phyloP scores from a whole-genome alignment of 2,888 invertebrate genomes.

The Griposia aprilina region DNA sequence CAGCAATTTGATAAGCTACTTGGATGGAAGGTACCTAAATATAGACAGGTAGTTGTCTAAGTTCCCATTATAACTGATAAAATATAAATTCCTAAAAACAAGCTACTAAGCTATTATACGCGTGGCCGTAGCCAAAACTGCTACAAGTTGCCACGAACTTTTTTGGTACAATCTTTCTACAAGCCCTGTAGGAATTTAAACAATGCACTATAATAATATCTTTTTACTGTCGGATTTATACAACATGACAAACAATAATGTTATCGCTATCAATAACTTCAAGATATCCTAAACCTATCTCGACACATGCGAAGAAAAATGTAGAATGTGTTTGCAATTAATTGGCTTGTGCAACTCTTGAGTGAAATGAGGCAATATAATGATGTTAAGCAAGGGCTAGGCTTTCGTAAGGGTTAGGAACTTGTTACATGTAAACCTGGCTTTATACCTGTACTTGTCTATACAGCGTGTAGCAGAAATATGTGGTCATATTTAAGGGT shows the following conservation, averaged over 20 bases:
- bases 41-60: not conserved
- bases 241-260: not conserved
- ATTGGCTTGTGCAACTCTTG: conserved; percentile 23
- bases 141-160: conserved; percentile 16
- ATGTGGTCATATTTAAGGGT: not conserved
- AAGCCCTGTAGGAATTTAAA: not conserved
- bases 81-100: not conserved
- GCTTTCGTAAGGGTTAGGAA: conserved; percentile 46
- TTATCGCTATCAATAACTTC: conserved; percentile 25
- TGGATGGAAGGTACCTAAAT: not conserved
- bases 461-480: not conserved
- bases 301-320: conserved; percentile 28
- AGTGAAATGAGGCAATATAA: conserved; percentile 48
- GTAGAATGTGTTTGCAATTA: conserved; percentile 22
- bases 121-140: conserved; percentile 2
- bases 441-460: conserved; percentile 4
- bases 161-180: conserved; percentile 5
- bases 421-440: conserved; percentile 10
- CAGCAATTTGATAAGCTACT: no score
- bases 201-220: not conserved
- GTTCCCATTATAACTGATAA: not conserved
- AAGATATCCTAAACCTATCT: conserved; percentile 28
- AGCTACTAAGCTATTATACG: not conserved
- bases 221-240: not conserved
- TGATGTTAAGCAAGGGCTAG: conserved; percentile 36